Evolutionary conservation across 1,140 invertebrate species (phyloP).

Genomic region (Orchestia grillus): DNA sequence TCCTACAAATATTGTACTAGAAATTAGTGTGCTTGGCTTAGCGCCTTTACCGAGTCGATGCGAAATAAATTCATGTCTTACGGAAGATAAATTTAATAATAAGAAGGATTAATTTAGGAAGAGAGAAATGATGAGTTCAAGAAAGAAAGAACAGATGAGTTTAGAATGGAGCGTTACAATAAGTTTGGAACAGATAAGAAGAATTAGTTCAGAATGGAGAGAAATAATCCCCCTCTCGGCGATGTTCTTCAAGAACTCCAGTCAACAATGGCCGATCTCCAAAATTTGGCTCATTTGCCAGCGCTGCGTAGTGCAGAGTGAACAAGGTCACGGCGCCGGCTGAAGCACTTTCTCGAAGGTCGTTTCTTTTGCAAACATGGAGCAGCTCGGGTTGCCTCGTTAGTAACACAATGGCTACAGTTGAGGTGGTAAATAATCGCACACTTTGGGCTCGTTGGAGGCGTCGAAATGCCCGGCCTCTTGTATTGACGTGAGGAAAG

Average conservation of each 20-base stretch:
- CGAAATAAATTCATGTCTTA: neutral
- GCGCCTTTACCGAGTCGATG: too few relatives aligned
- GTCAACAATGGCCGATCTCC: neutral
- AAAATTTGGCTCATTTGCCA: neutral
- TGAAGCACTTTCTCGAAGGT: neutral
- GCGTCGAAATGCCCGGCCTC: slow-evolving; percentile 29
- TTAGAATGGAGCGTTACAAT: too few relatives aligned
- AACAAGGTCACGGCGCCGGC: neutral
- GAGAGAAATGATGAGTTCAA: too few relatives aligned
- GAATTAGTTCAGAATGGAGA: neutral
- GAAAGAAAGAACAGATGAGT: too few relatives aligned
- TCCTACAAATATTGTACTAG: too few relatives aligned
- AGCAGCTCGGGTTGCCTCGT: slow-evolving; percentile 10
- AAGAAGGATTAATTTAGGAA: neutral
- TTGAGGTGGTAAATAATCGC: slow-evolving; percentile 35
- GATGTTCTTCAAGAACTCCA: neutral
- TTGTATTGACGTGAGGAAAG: slow-evolving; percentile 33
- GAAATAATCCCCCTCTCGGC: neutral
- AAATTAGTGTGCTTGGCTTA: too few relatives aligned
- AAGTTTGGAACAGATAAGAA: too few relatives aligned
- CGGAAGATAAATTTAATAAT: neutral
- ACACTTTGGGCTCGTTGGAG: slow-evolving; percentile 24
- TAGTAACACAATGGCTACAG: slow-evolving; percentile 30
- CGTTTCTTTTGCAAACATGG: neutral
- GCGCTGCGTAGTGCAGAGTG: neutral